Evolutionary conservation across 2,797 vertebrate genomes (phyloP).

Genomic region (Microctenopoma lineatum): DNA sequence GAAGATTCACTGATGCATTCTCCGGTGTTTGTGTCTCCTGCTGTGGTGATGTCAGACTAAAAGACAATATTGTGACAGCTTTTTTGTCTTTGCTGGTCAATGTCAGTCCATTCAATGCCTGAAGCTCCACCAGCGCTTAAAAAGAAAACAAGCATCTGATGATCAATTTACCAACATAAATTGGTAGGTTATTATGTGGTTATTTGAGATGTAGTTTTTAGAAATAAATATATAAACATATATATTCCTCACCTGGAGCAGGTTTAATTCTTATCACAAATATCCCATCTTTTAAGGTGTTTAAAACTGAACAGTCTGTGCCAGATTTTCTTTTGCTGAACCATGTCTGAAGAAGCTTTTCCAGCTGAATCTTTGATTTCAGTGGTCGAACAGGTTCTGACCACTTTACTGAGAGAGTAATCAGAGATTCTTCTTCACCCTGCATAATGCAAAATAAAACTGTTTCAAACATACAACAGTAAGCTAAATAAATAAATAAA

Average conservation of each 20-base stretch:
- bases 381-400: fast-evolving
- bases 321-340: fast-evolving
- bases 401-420: constrained; percentile 36
- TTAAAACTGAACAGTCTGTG: fast-evolving
- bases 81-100: fast-evolving
- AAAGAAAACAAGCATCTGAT: constrained; percentile 3
- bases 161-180: neutral
- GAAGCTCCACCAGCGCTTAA: constrained; percentile 8
- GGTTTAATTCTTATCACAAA: constrained; percentile 19
- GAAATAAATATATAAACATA: neutral
- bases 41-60: fast-evolving
- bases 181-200: fast-evolving
- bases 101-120: neutral
- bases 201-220: neutral
- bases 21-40: neutral
- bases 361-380: fast-evolving
- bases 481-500: too few relatives aligned
- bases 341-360: constrained; percentile 59
- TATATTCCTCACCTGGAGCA: constrained; percentile 51
- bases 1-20: neutral
- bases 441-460: too few relatives aligned
- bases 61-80: neutral
- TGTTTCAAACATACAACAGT: too few relatives aligned
- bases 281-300: fast-evolving
- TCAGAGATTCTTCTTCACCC: neutral